Evolutionary conservation across 2,888 invertebrate genomes (phyloP).

Genomic region (Zhengitettix transpicula): DNA sequence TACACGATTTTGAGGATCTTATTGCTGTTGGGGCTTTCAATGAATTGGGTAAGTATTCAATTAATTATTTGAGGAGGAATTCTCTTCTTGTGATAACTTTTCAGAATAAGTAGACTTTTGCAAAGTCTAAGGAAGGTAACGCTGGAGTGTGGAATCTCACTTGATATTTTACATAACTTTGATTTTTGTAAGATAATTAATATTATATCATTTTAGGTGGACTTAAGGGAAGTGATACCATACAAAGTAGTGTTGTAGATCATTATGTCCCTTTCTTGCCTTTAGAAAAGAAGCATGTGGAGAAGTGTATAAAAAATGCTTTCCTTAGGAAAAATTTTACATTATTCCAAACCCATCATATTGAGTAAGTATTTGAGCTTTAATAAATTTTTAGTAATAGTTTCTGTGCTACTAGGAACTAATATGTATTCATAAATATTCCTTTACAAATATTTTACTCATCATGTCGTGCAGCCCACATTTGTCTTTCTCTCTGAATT

Average conservation of each 20-base stretch:
- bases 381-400: too few relatives aligned
- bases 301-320: constrained; percentile 54
- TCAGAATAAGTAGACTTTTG: background rate
- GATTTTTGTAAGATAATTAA: background rate
- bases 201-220: constrained; percentile 45
- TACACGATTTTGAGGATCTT: constrained; percentile 55
- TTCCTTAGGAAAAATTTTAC: constrained; percentile 23
- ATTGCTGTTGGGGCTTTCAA: constrained; percentile 54
- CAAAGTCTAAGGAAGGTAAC: too few relatives aligned
- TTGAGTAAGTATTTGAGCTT: too few relatives aligned
- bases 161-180: background rate
- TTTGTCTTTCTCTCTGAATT: too few relatives aligned
- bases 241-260: constrained; percentile 75
- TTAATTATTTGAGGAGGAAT: too few relatives aligned
- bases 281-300: constrained; percentile 68
- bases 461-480: too few relatives aligned
- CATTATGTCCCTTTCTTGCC: constrained; percentile 92
- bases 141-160: too few relatives aligned
- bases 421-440: too few relatives aligned
- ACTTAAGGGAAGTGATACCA: constrained; percentile 61
- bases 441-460: too few relatives aligned
- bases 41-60: constrained; percentile 32
- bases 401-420: too few relatives aligned
- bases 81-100: background rate
- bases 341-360: too few relatives aligned